Evolutionary conservation across 2,888 invertebrate species (phyloP), one percentile per base, ranked within the genome.

Genomic region (Synanthedon myopaeformis): DNA sequence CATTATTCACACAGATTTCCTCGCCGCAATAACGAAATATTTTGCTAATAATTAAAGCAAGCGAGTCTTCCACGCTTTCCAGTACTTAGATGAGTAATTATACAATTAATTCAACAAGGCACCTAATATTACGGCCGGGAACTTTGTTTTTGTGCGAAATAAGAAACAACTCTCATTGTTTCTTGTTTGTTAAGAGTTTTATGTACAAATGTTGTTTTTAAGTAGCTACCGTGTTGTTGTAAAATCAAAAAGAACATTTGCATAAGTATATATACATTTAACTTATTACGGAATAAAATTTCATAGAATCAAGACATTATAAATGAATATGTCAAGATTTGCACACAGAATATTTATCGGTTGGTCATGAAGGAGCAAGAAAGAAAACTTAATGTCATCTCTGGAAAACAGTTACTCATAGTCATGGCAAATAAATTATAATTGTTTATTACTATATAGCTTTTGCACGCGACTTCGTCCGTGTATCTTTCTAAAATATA

Each of bases 71-170:
- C 45, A 45, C 45, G 45, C 45, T 45, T 45, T 45, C 45, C 45
- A 45, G 12, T 45, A 45, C 45, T 45, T n/a, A 45, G 70, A 73
- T 76, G 76, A 79, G 70, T 73, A 77, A 82, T 81, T 79, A 74
- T 70, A 74, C 74, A 78, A 81, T 81, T 78, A 80, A 79, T 79
- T 76, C 73, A 77, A 76, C 74, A 73, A 76, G 77, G 78, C 75
- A 72, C 74, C 74, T 70, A 69, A 74, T 77, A 69, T 74, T 70
- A 73, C 67, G 64, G 35, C 69, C 63, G 56, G 63, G 59, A 78
- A 77, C 66, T 76, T 77, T 76, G 74, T 76, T 79, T 74, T 72
- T 68, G 67, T 69, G 63, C 67, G 68, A 70, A 75, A 75, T 73
- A 69, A 72, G 72, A 73, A 76, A 76, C 76, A 78, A 75, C 69